Conservation (phyloP, 1,140 invertebrate genomes). For the Lordiphosa clarofinis region DNA sequence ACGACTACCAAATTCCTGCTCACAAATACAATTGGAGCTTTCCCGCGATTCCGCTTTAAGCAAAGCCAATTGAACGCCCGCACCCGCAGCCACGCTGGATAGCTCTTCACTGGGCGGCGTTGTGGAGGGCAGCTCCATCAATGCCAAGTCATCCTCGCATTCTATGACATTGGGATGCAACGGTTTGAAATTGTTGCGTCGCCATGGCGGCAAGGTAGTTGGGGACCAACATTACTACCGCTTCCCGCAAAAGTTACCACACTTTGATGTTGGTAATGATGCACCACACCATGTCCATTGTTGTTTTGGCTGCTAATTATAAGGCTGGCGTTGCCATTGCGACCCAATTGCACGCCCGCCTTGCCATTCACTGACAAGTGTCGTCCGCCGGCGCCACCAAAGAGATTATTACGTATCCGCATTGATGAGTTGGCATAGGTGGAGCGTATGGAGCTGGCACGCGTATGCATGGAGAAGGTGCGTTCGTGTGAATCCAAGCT, state of each 20-base stretch:
- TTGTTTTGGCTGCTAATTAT: constrained; percentile 31
- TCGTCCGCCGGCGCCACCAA: constrained; percentile 15
- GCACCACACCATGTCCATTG: constrained; percentile 20
- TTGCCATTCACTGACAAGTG: constrained; percentile 9
- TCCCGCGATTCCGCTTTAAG: constrained; percentile 36
- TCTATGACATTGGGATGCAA: constrained; percentile 69
- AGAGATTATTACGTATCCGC: constrained; percentile 70
- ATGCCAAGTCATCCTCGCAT: constrained; percentile 63
- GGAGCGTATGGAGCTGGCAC: constrained; percentile 72
- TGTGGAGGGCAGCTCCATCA: constrained; percentile 61
- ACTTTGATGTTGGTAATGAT: constrained; percentile 39
- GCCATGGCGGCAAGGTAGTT: constrained; percentile 53
- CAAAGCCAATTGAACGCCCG: constrained; percentile 46
- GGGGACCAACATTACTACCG: constrained; percentile 2
- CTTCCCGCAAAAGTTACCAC: constrained; percentile 58
- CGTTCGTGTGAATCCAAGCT: constrained; percentile 62
- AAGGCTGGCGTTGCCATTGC: constrained; percentile 10
- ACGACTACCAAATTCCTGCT: constrained; percentile 66
- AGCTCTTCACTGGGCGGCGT: constrained; percentile 57
- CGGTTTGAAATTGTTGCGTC: constrained; percentile 70
- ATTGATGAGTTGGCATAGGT: constrained; percentile 72
- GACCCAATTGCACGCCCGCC: neutral
- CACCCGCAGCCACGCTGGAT: constrained; percentile 11
- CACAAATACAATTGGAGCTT: constrained; percentile 63
- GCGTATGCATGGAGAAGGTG: constrained; percentile 75